Evolutionary conservation across 2,797 vertebrate species (phyloP), one percentile per base, ranked within the genome.

Genomic region (Notolepis coatsorum): DNA sequence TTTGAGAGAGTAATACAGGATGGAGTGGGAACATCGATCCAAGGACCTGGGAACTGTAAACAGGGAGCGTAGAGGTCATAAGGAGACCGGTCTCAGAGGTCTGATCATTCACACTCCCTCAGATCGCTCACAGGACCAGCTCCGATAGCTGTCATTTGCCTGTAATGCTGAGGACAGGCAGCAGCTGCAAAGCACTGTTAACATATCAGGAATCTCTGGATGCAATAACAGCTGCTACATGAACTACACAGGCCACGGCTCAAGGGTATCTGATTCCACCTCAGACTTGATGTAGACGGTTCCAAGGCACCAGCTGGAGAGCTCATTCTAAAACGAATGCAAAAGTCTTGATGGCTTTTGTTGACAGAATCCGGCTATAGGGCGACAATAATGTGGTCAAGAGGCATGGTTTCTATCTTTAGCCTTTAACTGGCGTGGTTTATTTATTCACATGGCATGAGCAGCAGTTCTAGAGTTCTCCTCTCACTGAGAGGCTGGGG

Each of bases 121-220:
- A 65, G 37, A 73, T 71, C 59, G 71, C 72, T 43, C 70, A 77
- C 28, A 71, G 31, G 43, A 57, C 50, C 50, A 21, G 65, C 47
- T 59, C 20, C 31, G 37, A 77, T 71, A 67, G 70, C 57, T 70
- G 54, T 35, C 24, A 28, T 54, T 38, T 42, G 60, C 64, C 60
- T 71, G 54, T 38, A 12, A 15, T 27, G 35, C 50, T 45, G 39
- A 65, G 47, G 15, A 18, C 52, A 28, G 21, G 27, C 25, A 60
- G 68, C 68, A 73, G 64, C 81, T 61, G 71, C 18, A 45, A 37
- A 39, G 61, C 62, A 76, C 50, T 74, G 49, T 46, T 66, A 59
- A 66, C 67, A 31, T 71, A 37, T 65, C 59, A 61, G 45, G 21
- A 37, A 68, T 68, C 59, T 60, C 53, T 51, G 42, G 58, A 37